Conservation (phyloP, 1,140 invertebrate genomes). For the Drosophila varians region DNA sequence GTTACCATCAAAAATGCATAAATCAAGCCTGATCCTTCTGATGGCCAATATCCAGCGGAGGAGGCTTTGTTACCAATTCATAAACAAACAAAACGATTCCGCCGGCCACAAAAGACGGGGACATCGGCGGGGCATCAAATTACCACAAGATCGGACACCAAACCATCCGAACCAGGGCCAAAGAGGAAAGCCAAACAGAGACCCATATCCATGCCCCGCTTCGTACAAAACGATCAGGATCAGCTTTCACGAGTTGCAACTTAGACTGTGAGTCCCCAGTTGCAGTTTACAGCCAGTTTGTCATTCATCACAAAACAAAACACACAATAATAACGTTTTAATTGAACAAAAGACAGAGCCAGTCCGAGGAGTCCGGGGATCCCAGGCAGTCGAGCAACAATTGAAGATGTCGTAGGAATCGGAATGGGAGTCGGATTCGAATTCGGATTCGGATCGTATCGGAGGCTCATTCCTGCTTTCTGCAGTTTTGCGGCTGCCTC, state of each 20-base stretch:
- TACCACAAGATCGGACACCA: constrained; percentile 54
- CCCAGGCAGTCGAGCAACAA: constrained; percentile 62
- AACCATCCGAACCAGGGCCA: constrained; percentile 8
- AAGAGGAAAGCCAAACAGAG: constrained; percentile 16
- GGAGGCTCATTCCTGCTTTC: constrained; percentile 16
- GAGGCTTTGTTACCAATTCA: constrained; percentile 56
- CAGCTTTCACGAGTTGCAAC: constrained; percentile 76
- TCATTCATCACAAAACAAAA: constrained; percentile 50
- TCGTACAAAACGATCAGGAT: constrained; percentile 75
- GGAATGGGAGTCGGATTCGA: constrained; percentile 41
- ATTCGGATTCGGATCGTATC: constrained; percentile 14
- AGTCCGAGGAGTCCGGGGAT: constrained; percentile 42
- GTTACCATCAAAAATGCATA: constrained; percentile 63
- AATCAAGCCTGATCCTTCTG: constrained; percentile 62
- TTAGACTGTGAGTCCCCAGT: constrained; percentile 75
- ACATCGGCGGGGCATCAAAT: constrained; percentile 58
- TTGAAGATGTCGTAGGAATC: constrained; percentile 50
- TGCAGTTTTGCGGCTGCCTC: constrained; percentile 55
- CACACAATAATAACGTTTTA: constrained; percentile 78
- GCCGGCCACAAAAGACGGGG: constrained; percentile 42
- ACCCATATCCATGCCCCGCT: constrained; percentile 24
- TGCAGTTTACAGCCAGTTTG: constrained; percentile 52
- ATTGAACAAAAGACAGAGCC: constrained; percentile 70
- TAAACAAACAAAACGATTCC: constrained; percentile 69
- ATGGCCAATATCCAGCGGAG: constrained; percentile 50